Percentiles rank a stretch among this genome's conserved stretches.
These are phyloP conservation scores for Branchinecta lynchi DNA, from an alignment of 1,140 invertebrate species.

Conservation along the genomic window DNA sequence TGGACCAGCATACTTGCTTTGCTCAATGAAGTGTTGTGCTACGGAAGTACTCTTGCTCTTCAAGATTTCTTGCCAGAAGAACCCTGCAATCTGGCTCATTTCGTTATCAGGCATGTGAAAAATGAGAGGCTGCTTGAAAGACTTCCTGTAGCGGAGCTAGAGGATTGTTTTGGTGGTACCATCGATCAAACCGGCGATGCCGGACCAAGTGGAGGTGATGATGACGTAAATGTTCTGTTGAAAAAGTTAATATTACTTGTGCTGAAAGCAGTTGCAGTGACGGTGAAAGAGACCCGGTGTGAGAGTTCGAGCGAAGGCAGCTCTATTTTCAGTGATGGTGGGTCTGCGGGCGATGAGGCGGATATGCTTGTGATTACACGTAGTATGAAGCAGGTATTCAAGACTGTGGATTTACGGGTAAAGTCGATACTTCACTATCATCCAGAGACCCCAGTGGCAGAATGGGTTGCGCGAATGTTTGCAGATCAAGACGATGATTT, in stretches of 20 bases:
- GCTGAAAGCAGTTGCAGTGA: slow-evolving; percentile 71
- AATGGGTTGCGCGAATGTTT: slow-evolving; percentile 73
- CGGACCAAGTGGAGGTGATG: slow-evolving; percentile 24
- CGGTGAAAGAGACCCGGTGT: slow-evolving; percentile 69
- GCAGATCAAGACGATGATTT: slow-evolving; percentile 78
- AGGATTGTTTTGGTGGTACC: slow-evolving; percentile 39
- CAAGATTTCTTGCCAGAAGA: slow-evolving; percentile 72
- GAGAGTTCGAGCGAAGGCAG: slow-evolving; percentile 48
- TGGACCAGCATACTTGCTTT: slow-evolving; percentile 66
- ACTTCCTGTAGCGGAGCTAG: slow-evolving; percentile 39
- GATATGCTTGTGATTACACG: slow-evolving; percentile 74
- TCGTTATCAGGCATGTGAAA: slow-evolving; percentile 65
- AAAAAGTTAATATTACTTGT: slow-evolving; percentile 70
- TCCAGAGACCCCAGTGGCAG: slow-evolving; percentile 66
- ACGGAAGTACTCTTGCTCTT: slow-evolving; percentile 68
- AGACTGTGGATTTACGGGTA: slow-evolving; percentile 59
- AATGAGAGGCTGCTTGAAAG: slow-evolving; percentile 58
- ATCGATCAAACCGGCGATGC: slow-evolving; percentile 30
- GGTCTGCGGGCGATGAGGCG: slow-evolving; percentile 32
- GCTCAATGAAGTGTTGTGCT: slow-evolving; percentile 74
- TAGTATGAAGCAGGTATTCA: slow-evolving; percentile 56
- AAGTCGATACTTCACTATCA: slow-evolving; percentile 65
- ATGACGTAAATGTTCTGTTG: slow-evolving; percentile 45
- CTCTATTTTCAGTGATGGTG: slow-evolving; percentile 30
- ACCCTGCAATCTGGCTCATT: slow-evolving; percentile 64